Base-by-base conservation (phyloP, 2,113 vertebrate species). In the Cyphomyrus discorhynchus region DNA sequence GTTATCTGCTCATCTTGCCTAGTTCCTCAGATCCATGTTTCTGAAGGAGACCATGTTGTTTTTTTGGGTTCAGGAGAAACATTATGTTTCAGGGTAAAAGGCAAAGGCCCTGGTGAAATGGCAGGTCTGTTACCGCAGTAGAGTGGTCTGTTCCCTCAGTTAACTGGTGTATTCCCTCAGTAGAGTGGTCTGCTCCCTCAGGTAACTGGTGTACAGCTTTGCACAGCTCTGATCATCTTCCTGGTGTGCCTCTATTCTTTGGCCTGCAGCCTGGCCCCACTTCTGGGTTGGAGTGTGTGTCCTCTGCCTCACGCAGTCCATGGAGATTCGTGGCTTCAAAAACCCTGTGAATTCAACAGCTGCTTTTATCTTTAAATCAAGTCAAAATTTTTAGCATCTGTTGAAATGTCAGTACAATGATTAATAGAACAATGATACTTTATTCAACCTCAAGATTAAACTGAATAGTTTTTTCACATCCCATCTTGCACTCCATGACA, bases 281-380 rank as follows among this genome's bases (percentile, higher is more conserved):
- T 99, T 88, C 95, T 99, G 91, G 98, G 98, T 93, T 99, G 98
- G 98, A 99, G 98, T 99, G 94, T 97, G 97, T 97, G 90, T 85
- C 82, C 27, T 94, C 31, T 50, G 10, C 70, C n/a, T 27, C 31
- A 35, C 10, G 0, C 39, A n/a, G 31, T 27, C 0, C 27, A 35
- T 39, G 70, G 27, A 77, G 27, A 35, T 11, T 39, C 3, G 8
- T 70, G 2, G 50, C 50, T 52, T 52, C 11, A 52, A 17, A 17
- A 17, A 52, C 50, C 50, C 50, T 1, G 15, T 52, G 13, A 52
- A 52, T 52, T 52, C 3, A 17, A 17, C 50, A 52, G 50, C 50
- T 52, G 50, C 3, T 4, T 52, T 52, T 52, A 52, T 17, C 3
- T 4, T 52, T 52, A 50, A 52, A 17, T 52, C 15, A 52, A 17